Percentiles rank a stretch among this genome's conserved stretches.
These are phyloP conservation scores for Chironomus riparius DNA, from an alignment of 2,888 invertebrate genomes.

Conservation along the genomic window DNA sequence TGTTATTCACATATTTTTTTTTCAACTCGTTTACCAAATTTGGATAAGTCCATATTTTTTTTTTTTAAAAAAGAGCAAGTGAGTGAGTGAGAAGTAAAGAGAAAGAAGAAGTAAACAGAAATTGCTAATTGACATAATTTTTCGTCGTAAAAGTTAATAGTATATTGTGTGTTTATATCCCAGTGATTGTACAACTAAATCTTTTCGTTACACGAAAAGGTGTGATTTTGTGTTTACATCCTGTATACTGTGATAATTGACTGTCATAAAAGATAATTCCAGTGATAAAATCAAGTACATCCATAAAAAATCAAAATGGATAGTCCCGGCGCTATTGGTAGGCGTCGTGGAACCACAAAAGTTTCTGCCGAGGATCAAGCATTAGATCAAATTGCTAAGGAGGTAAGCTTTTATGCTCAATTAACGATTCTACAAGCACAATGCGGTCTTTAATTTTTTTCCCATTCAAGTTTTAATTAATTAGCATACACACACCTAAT, in stretches of 20 bases:
- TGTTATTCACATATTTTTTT: background rate
- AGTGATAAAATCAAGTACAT: background rate
- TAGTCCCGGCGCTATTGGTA: conserved; percentile 44
- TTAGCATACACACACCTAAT: background rate
- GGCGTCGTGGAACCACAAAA: conserved; percentile 73
- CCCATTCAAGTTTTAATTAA: background rate
- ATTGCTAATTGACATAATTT: conserved; percentile 1
- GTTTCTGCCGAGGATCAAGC: conserved; percentile 97
- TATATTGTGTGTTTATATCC: background rate
- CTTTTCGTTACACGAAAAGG: background rate
- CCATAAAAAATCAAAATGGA: conserved; percentile 35
- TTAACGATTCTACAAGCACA: background rate
- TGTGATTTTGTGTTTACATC: background rate
- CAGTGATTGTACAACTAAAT: background rate
- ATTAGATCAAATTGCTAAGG: conserved; percentile 92
- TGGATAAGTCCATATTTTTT: background rate
- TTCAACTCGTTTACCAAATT: conserved; percentile 1
- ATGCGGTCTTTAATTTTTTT: background rate
- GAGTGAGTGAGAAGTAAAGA: background rate
- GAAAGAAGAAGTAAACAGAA: background rate
- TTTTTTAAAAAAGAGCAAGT: background rate
- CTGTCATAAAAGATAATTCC: background rate
- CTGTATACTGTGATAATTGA: background rate
- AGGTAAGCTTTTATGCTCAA: conserved; percentile 53
- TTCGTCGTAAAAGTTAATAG: background rate